phyloP scores from a whole-genome alignment of 2,888 invertebrate species.

The Apodemia mormo region DNA sequence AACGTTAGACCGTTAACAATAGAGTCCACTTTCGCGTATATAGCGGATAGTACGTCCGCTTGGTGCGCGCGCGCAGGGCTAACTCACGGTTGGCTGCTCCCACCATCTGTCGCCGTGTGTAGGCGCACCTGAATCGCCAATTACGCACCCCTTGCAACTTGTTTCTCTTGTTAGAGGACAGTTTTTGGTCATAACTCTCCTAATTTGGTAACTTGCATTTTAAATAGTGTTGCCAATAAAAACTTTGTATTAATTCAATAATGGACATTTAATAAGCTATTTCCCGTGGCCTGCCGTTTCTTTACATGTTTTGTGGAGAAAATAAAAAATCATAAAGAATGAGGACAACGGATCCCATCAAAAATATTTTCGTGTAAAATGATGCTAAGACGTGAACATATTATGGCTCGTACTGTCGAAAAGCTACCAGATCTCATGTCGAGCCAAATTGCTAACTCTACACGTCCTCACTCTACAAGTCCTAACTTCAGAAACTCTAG shows the following conservation, averaged over 20 bases:
- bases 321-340: no score
- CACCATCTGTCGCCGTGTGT: constrained; percentile 55
- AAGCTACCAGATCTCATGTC: no score
- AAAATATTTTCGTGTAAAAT: no score
- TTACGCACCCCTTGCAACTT: constrained; percentile 58
- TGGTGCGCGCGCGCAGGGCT: constrained; percentile 67
- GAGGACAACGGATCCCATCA: no score
- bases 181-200: constrained; percentile 23
- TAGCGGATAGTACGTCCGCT: constrained; percentile 57
- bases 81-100: constrained; percentile 59
- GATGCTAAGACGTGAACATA: no score
- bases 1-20: constrained; percentile 27
- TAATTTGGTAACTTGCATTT: constrained; percentile 34
- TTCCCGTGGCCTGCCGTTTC: no score
- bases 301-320: no score
- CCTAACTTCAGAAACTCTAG: no score
- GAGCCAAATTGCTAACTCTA: no score
- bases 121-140: constrained; percentile 70
- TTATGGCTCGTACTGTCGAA: no score
- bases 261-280: no score
- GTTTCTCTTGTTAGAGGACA: constrained; percentile 34
- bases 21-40: constrained; percentile 35
- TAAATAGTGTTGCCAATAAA: constrained; percentile 11
- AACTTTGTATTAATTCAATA: constrained; percentile 14
- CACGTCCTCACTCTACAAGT: no score